A percentile compares a stretch with the other conserved stretches of the same genome.
Conservation (phyloP, 2,797 vertebrate genomes). For the Falco biarmicus region DNA sequence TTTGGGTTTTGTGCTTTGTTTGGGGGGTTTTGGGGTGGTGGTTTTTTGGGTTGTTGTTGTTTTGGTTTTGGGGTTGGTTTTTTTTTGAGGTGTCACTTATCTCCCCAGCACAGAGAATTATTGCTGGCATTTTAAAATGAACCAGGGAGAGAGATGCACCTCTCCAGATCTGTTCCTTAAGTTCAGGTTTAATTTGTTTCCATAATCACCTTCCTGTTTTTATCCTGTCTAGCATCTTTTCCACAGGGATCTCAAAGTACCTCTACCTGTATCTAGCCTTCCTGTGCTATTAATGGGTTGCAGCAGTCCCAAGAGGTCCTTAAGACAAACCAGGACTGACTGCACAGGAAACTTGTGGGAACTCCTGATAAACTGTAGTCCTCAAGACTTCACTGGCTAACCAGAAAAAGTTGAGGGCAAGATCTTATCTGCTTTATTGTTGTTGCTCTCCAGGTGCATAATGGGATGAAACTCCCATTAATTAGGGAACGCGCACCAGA, state of each 20-base stretch:
- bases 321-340: not conserved
- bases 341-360: not conserved
- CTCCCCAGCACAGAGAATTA: not conserved
- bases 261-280: not conserved
- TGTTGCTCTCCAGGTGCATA: not conserved
- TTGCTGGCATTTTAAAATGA: not conserved
- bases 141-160: not conserved
- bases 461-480: not conserved
- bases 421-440: not conserved
- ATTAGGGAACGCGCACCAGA: not conserved
- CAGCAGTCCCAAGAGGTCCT: not conserved
- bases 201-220: not conserved
- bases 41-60: too few species aligned
- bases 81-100: not conserved
- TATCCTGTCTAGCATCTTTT: not conserved
- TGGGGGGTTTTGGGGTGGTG: not conserved
- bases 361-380: not conserved
- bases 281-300: not conserved
- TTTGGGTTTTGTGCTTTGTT: not conserved
- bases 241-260: not conserved
- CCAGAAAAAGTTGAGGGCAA: not conserved
- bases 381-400: not conserved
- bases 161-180: not conserved
- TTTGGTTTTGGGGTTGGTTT: not conserved
- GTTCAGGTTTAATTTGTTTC: not conserved